Evolutionary conservation across 2,888 invertebrate species (phyloP).

Genomic region (Drosophila helvetica): DNA sequence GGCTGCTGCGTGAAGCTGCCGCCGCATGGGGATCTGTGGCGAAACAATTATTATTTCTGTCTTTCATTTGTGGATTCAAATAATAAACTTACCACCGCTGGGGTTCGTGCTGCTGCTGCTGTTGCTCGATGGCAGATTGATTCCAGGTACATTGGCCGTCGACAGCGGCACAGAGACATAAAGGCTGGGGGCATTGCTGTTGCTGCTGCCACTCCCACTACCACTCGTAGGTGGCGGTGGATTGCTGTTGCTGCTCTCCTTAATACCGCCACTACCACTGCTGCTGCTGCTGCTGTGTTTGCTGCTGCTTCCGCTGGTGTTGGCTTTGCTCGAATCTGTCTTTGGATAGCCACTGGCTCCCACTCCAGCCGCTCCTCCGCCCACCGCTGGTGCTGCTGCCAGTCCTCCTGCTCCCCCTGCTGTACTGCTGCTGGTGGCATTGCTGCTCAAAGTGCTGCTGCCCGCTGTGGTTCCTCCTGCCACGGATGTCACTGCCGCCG

Average conservation of each 20-base stretch:
- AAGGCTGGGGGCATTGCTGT: slow-evolving; percentile 84
- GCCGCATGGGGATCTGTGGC: slow-evolving; percentile 44
- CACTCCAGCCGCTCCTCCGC: slow-evolving; percentile 1
- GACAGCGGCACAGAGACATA: slow-evolving; percentile 88
- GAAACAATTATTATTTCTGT: not conserved
- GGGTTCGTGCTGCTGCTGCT: slow-evolving; percentile 47
- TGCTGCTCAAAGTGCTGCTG: slow-evolving; percentile 63
- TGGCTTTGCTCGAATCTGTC: slow-evolving; percentile 56
- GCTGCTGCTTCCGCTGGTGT: slow-evolving; percentile 21
- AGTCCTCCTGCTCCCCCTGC: not conserved
- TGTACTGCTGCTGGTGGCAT: slow-evolving; percentile 33
- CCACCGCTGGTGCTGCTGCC: slow-evolving; percentile 1
- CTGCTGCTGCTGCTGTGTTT: slow-evolving; percentile 28
- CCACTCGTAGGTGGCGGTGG: slow-evolving; percentile 23
- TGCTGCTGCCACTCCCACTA: slow-evolving; percentile 24
- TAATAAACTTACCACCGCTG: slow-evolving; percentile 56
- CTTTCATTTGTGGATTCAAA: not conserved
- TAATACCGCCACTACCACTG: slow-evolving; percentile 40
- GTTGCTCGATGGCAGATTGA: slow-evolving; percentile 80
- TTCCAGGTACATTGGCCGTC: slow-evolving; percentile 84
- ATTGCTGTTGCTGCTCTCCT: slow-evolving; percentile 47
- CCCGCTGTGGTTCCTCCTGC: slow-evolving; percentile 45
- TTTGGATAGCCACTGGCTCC: slow-evolving; percentile 49
- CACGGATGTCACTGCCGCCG: slow-evolving; percentile 51
- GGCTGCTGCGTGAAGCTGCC: slow-evolving; percentile 37